phyloP scores from a whole-genome alignment of 2,888 invertebrate genomes.

The Ptychoptera albimana region DNA sequence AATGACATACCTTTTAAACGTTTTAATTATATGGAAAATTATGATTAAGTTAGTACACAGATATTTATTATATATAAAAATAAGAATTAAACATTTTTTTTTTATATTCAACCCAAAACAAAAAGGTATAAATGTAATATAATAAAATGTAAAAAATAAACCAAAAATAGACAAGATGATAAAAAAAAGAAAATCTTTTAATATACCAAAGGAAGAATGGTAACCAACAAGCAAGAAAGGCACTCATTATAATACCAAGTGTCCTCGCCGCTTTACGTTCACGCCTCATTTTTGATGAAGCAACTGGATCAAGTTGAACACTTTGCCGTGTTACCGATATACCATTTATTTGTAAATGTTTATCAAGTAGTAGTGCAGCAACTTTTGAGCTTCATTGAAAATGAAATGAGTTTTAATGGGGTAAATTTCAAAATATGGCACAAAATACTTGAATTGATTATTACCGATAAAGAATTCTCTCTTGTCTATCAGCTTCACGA shows the following conservation, averaged over 20 bases:
- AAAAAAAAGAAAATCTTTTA: constrained; percentile 5
- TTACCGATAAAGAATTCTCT: constrained; percentile 70
- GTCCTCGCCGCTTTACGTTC: constrained; percentile 86
- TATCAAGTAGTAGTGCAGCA: constrained; percentile 70
- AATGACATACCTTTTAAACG: constrained; percentile 63
- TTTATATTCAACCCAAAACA: neutral
- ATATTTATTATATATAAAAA: neutral
- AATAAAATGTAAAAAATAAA: too few relatives aligned
- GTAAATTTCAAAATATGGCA: neutral
- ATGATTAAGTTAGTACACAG: neutral
- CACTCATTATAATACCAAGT: constrained; percentile 91
- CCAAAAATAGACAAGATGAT: neutral
- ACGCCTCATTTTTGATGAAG: constrained; percentile 74
- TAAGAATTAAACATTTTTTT: neutral
- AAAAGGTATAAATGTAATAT: too few relatives aligned
- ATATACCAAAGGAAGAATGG: constrained; percentile 87
- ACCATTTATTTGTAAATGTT: constrained; percentile 79
- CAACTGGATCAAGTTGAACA: constrained; percentile 55
- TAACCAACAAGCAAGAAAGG: constrained; percentile 87
- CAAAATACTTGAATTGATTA: constrained; percentile 12
- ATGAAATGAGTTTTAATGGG: neutral
- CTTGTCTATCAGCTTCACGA: constrained; percentile 69
- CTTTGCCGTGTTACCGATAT: constrained; percentile 56
- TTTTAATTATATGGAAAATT: constrained; percentile 13
- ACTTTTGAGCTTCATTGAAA: constrained; percentile 60